Percentiles rank a stretch among this genome's conserved stretches.
Conservation (phyloP, 2,797 vertebrate species). For the Ficedula albicollis region DNA sequence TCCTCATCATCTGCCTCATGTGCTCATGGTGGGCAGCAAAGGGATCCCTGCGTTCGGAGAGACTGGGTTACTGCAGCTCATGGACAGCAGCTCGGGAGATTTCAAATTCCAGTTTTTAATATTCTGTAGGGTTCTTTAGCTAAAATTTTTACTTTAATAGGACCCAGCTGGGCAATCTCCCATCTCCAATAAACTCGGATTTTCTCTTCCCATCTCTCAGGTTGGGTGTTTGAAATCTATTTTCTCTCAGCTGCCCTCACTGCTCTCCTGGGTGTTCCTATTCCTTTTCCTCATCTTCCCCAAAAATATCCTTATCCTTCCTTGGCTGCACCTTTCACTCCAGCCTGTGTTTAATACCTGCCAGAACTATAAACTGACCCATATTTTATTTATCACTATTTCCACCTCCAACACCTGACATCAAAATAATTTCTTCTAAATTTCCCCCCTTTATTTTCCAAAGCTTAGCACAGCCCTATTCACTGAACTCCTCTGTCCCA, state of each 20-base stretch:
- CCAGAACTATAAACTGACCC: neutral
- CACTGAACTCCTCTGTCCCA: neutral
- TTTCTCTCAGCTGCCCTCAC: neutral
- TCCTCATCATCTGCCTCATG: slow-evolving; percentile 85
- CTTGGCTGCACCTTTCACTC: neutral
- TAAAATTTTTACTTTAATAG: neutral
- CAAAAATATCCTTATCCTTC: neutral
- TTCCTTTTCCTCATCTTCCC: neutral
- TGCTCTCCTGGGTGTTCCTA: neutral
- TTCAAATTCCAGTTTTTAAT: rapidly evolving
- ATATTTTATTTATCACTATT: neutral
- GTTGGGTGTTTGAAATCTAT: neutral
- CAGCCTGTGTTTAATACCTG: neutral
- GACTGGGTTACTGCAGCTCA: neutral
- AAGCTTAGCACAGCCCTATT: neutral
- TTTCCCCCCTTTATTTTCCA: neutral
- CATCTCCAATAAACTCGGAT: neutral
- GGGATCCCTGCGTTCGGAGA: slow-evolving; percentile 78
- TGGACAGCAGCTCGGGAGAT: rapidly evolving
- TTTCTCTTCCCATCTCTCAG: neutral
- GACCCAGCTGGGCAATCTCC: neutral
- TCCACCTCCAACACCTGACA: neutral
- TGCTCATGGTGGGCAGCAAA: slow-evolving; percentile 86
- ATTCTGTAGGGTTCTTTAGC: rapidly evolving
- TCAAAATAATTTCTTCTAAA: rapidly evolving